Base-by-base conservation (phyloP, 2,113 vertebrate genomes). In the Emydura subglobosa region DNA sequence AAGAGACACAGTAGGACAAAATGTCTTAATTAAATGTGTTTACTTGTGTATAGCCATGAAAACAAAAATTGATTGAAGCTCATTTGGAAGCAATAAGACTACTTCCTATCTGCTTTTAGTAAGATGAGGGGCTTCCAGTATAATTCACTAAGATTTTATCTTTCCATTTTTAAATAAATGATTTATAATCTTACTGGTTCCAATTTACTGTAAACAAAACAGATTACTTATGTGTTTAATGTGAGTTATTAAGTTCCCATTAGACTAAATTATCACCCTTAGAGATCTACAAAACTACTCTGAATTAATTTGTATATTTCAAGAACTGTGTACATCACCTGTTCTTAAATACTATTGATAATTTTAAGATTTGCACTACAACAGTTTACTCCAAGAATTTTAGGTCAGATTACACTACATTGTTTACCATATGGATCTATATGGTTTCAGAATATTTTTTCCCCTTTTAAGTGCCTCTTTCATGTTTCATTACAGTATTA, bases 181-280 rank as follows among this genome's bases (percentile, higher is more conserved):
- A 98, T 98, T 98, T 97, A 97, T 97, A 97, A 98, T 97, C 93
- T 98, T 86, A 91, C 91, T 97, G 90, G 86, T 93, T 98, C 90
- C 97, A 97, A 98, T 97, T 98, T 98, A 98, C 97, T 97, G 93
- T 98, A 98, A 98, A 96, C 95, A 98, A 98, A 98, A 90, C 94
- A 98, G 95, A 98, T 98, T 98, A 98, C 91, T 97, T 98, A 98
- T 97, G 95, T 98, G 93, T 95, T 98, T 98, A 98, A 98, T 98
- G 98, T 97, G 96, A 98, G 96, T 98, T 98, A 98, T 98, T 98
- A 98, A 98, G 97, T 98, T 98, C 97, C 94, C 97, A 98, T 98
- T 98, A 98, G 92, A 91, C 91, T 98, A 97, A 98, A 98, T 98
- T 98, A 96, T 93, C 95, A 97, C 96, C 95, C 95, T 97, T 79